Conservation (phyloP, 2,888 invertebrate genomes). For the Callimorpha dominula region DNA sequence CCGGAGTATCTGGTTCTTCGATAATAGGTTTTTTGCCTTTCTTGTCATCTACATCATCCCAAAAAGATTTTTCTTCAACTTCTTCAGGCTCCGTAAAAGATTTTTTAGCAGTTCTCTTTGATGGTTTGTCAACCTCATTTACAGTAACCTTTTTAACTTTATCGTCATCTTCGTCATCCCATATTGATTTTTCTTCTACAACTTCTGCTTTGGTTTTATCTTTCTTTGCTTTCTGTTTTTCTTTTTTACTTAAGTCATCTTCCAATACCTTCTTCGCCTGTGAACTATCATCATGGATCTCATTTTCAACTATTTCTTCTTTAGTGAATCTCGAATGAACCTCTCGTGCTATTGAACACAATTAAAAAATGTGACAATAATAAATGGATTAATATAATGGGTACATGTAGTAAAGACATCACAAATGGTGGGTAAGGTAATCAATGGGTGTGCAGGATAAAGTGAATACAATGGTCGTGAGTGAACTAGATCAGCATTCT, state of each 20-base stretch:
- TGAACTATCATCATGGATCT: slow-evolving; percentile 77
- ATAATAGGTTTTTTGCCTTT: slow-evolving; percentile 61
- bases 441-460: slow-evolving; percentile 52
- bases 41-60: slow-evolving; percentile 68
- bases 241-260: slow-evolving; percentile 54
- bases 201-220: slow-evolving; percentile 63
- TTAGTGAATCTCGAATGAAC: slow-evolving; percentile 82
- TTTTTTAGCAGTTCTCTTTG: slow-evolving; percentile 57
- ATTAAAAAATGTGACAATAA: slow-evolving; percentile 70
- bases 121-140: slow-evolving; percentile 54
- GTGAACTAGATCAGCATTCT: slow-evolving; percentile 73
- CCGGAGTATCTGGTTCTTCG: slow-evolving; percentile 56
- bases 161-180: slow-evolving; percentile 68
- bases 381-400: slow-evolving; percentile 56
- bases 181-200: slow-evolving; percentile 65
- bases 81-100: slow-evolving; percentile 67
- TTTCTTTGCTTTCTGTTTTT: slow-evolving; percentile 58
- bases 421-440: slow-evolving; percentile 66
- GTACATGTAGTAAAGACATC: slow-evolving; percentile 66
- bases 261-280: slow-evolving; percentile 62
- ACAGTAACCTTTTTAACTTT: slow-evolving; percentile 60
- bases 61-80: slow-evolving; percentile 68
- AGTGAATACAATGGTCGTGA: slow-evolving; percentile 55
- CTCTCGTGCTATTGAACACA: slow-evolving; percentile 82
- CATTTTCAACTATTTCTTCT: slow-evolving; percentile 81